A percentile compares a stretch with the other conserved stretches of the same genome.
Evolutionary conservation across 2,888 invertebrate genomes (phyloP).

Genomic region (Apodemia mormo): DNA sequence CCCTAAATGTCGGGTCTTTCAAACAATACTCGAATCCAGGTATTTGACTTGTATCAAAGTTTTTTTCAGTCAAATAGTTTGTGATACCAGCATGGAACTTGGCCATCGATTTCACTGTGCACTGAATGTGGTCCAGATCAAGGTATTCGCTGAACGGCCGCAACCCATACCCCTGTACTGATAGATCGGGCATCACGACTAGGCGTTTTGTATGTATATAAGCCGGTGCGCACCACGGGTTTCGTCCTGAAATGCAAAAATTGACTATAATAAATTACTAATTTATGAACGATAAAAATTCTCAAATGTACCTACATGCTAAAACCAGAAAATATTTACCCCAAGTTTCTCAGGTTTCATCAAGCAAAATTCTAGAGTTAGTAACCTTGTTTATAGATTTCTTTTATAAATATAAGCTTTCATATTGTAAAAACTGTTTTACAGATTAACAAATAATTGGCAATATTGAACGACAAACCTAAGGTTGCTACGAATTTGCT

Average conservation of each 20-base stretch:
- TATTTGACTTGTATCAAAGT: slow-evolving; percentile 38
- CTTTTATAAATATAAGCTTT: too few relatives aligned
- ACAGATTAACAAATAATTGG: too few relatives aligned
- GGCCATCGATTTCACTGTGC: slow-evolving; percentile 50
- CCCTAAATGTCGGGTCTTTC: slow-evolving; percentile 50
- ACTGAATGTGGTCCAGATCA: slow-evolving; percentile 50
- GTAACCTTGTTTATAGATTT: too few relatives aligned
- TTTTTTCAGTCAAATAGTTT: slow-evolving; percentile 52
- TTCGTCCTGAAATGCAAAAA: slow-evolving; percentile 37
- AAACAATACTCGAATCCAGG: slow-evolving; percentile 47
- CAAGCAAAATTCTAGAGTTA: too few relatives aligned
- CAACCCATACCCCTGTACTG: slow-evolving; percentile 51
- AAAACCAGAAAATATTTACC: too few relatives aligned
- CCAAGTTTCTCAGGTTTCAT: too few relatives aligned
- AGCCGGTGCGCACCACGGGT: slow-evolving; percentile 55
- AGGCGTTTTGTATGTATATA: slow-evolving; percentile 53
- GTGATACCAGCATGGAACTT: slow-evolving; percentile 63
- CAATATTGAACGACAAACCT: too few relatives aligned
- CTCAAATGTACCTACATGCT: too few relatives aligned
- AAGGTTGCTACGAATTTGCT: too few relatives aligned
- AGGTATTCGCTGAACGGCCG: slow-evolving; percentile 44
- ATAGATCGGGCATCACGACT: slow-evolving; percentile 64
- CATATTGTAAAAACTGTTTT: slow-evolving; percentile 29
- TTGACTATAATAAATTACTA: too few relatives aligned
- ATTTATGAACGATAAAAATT: too few relatives aligned